These are phyloP conservation scores for Thera obeliscata DNA, from an alignment of 2,888 invertebrate genomes.

Conservation along the genomic window DNA sequence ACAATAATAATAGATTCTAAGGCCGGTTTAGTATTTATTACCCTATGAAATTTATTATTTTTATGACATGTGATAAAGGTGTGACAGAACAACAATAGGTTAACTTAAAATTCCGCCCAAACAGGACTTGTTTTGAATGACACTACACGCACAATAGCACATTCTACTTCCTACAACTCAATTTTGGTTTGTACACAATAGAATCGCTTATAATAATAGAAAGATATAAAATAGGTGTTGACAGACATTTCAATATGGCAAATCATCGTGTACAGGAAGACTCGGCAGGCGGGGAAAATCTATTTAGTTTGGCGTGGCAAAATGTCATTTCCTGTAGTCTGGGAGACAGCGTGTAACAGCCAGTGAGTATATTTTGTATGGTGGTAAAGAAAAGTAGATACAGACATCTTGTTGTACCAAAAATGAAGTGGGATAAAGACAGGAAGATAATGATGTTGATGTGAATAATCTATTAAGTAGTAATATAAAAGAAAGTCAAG, in stretches of 20 bases:
- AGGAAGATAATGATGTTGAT: no score
- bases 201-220: conserved; percentile 11
- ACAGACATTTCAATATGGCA: conserved; percentile 47
- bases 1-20: no score
- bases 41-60: no score
- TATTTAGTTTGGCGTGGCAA: conserved; percentile 21
- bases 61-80: background rate
- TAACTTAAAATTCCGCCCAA: conserved; percentile 38
- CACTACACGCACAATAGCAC: conserved; percentile 34
- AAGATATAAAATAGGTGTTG: conserved; percentile 47
- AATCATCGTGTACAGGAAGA: conserved; percentile 55
- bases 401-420: no score
- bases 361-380: no score
- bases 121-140: conserved; percentile 39
- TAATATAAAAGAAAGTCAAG: no score
- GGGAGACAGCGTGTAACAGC: background rate
- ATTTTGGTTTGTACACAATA: conserved; percentile 36
- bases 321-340: conserved; percentile 42
- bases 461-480: no score
- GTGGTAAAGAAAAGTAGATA: no score
- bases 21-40: no score
- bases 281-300: conserved; percentile 35
- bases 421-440: no score
- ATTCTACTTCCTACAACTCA: conserved; percentile 41
- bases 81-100: conserved; percentile 30